Base-by-base conservation (phyloP, 2,113 vertebrate genomes). In the Stegastes partitus region DNA sequence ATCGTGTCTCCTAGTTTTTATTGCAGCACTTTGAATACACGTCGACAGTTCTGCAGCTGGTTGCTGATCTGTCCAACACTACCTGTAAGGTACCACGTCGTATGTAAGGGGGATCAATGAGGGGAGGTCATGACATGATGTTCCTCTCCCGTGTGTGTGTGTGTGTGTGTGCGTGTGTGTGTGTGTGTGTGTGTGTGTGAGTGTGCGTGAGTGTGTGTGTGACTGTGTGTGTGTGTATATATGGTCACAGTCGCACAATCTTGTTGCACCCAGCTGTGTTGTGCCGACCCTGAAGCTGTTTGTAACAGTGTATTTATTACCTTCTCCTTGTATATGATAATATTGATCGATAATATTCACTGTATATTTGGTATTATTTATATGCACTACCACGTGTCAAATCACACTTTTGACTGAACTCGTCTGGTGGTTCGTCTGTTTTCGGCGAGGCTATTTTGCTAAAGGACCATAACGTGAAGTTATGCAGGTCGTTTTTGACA, bases 291-390 rank as follows among this genome's bases (percentile, higher is more conserved):
- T 85, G 94, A 81, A 84, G 94, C 96, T 96, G 96, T 97, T 97
- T 96, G 95, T 96, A 97, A 96, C 94, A 86, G 78, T 96, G 92
- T 98, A 97, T 97, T 98, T 98, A 98, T 98, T 98, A 96, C 86
- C 77, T 93, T 91, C 78, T 77, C 56, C 81, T 86, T 91, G 82
- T 90, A 89, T 72, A 88, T 96, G 95, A 87, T 86, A 73, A 78
- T 89, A 83, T 77, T 96, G 92, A 96, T 96, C 95, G 90, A 96
- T 95, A 96, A 97, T 96, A 95, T 96, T 97, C 58, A 77, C 95
- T 97, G 94, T 97, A 97, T 96, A 95, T 96, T 85, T 97, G 88
- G 72, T 91, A 96, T 97, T 96, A 97, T 98, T 98, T 97, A 98
- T 98, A 97, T 93, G 91, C 95, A 94, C 95, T 94, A 94, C 95